These are phyloP conservation scores for Toxotes jaculatrix DNA, from an alignment of 2,113 vertebrate species.

Conservation along the genomic window DNA sequence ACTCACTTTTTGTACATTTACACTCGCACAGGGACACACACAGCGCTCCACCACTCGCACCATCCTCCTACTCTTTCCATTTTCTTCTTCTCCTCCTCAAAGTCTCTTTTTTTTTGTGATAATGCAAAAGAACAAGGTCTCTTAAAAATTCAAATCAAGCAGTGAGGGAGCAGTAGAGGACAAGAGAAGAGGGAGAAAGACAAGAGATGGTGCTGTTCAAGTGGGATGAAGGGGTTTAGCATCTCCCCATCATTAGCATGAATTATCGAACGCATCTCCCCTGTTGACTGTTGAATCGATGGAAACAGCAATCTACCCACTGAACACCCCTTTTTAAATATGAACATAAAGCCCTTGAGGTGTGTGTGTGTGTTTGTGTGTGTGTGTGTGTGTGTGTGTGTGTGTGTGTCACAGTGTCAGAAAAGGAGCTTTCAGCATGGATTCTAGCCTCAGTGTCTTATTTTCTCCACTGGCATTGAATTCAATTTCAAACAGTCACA, in stretches of 20 bases:
- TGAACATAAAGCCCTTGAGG: neutral
- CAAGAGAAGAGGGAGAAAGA: slow-evolving; percentile 15
- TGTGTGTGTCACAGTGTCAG: neutral
- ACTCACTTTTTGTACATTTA: neutral
- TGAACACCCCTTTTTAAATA: neutral
- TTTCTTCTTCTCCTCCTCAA: slow-evolving; percentile 27
- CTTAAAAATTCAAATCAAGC: slow-evolving; percentile 40
- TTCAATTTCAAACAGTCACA: neutral
- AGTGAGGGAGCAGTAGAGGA: neutral
- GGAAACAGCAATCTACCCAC: neutral
- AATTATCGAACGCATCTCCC: slow-evolving; percentile 39
- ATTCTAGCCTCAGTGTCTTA: no score
- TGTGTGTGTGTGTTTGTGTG: neutral
- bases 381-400: neutral
- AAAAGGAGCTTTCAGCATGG: no score
- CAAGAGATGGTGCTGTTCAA: neutral
- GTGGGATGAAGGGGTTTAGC: slow-evolving; percentile 14
- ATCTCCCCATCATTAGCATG: slow-evolving; percentile 27
- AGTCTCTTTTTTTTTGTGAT: slow-evolving; percentile 25
- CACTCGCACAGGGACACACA: slow-evolving; percentile 8
- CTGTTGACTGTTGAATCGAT: slow-evolving; percentile 7
- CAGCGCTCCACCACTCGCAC: neutral
- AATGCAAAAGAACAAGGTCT: slow-evolving; percentile 52
- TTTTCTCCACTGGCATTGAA: neutral
- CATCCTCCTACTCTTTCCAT: slow-evolving; percentile 31